Evolutionary conservation across 2,888 invertebrate genomes (phyloP).

Genomic region (Dolichomitus sp.): DNA sequence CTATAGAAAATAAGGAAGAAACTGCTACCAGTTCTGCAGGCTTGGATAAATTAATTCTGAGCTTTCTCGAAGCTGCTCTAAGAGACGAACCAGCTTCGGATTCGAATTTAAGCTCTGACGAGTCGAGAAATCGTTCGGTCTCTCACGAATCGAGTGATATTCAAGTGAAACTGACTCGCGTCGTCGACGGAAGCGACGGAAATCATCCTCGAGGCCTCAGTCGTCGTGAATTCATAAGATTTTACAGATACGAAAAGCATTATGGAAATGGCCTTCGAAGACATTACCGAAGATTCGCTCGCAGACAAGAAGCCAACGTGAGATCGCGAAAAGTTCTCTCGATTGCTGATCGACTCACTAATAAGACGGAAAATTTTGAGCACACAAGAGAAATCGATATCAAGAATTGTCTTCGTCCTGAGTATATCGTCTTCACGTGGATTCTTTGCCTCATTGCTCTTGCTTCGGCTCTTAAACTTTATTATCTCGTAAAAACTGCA

Average conservation of each 20-base stretch:
- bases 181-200: slow-evolving; percentile 60
- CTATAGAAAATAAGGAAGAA: background rate
- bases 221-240: slow-evolving; percentile 76
- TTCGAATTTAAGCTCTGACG: background rate
- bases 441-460: slow-evolving; percentile 96
- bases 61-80: slow-evolving; percentile 79
- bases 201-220: slow-evolving; percentile 60
- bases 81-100: slow-evolving; percentile 69
- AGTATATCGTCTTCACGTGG: slow-evolving; percentile 98
- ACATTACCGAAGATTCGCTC: slow-evolving; percentile 62
- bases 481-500: slow-evolving; percentile 94
- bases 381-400: slow-evolving; percentile 9
- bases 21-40: slow-evolving; percentile 60
- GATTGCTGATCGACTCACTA: slow-evolving; percentile 34
- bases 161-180: slow-evolving; percentile 70
- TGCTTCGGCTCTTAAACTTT: slow-evolving; percentile 96
- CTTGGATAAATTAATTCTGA: slow-evolving; percentile 78
- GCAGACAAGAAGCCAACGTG: slow-evolving; percentile 55
- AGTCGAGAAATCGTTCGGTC: slow-evolving; percentile 50
- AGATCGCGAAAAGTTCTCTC: slow-evolving; percentile 65
- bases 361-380: slow-evolving; percentile 24
- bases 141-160: slow-evolving; percentile 65
- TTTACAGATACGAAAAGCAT: slow-evolving; percentile 75
- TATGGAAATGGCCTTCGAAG: slow-evolving; percentile 62
- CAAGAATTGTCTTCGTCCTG: slow-evolving; percentile 90